Evolutionary conservation across 2,797 vertebrate genomes (phyloP).

Genomic region (Molossus alvarezi): DNA sequence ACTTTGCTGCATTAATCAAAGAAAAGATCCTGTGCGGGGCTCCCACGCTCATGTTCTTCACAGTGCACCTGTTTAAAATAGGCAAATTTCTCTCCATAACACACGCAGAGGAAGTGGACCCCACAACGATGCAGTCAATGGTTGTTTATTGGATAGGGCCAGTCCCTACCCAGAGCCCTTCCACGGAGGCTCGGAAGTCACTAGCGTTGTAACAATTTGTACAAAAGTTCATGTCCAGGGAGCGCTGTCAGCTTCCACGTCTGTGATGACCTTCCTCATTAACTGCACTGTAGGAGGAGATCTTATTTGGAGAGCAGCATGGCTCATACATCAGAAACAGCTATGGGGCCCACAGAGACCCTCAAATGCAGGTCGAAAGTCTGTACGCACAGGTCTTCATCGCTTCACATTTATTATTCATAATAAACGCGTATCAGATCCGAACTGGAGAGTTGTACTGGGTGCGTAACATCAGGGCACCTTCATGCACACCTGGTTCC

Average conservation of each 20-base stretch:
- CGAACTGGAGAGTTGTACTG: not conserved
- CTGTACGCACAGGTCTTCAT: fast-evolving
- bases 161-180: fast-evolving
- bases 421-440: fast-evolving
- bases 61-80: not conserved
- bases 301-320: fast-evolving
- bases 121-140: not conserved
- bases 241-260: not conserved
- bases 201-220: not conserved
- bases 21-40: not conserved
- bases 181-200: not conserved
- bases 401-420: not conserved
- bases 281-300: not conserved
- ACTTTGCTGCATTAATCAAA: slow-evolving; percentile 65
- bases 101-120: not conserved
- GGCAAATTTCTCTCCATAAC: not conserved
- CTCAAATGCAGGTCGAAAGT: not conserved
- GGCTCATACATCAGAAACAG: not conserved
- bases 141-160: not conserved
- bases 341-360: not conserved
- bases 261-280: not conserved
- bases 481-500: not conserved
- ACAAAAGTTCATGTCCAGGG: not conserved
- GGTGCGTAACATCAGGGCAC: too few species aligned
- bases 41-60: not conserved